Conservation (phyloP, 2,113 vertebrate species). For the Alosa alosa region DNA sequence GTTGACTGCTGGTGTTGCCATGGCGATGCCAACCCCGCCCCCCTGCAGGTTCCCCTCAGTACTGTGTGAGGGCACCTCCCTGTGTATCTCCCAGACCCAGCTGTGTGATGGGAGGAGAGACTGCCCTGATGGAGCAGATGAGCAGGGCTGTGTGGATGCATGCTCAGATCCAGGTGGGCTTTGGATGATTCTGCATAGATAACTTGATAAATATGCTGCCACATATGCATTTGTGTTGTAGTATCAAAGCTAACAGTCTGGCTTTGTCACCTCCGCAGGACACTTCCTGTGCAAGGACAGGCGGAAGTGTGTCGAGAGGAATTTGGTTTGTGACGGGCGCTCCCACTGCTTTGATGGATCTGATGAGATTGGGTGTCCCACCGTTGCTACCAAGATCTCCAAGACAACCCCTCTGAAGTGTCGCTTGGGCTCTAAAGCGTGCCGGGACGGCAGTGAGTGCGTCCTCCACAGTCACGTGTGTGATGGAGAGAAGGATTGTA, state of each 20-base stretch:
- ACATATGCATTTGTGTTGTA: no score
- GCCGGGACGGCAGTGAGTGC: constrained; percentile 69
- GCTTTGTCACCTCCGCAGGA: constrained; percentile 27
- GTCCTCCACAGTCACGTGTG: constrained; percentile 73
- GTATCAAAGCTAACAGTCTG: background rate
- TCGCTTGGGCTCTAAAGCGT: constrained; percentile 58
- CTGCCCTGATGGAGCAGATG: constrained; percentile 82
- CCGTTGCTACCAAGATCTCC: background rate
- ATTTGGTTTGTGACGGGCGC: constrained; percentile 73
- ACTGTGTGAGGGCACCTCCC: background rate
- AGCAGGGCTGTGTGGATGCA: constrained; percentile 63
- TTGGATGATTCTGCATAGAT: background rate
- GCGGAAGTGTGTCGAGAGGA: constrained; percentile 60
- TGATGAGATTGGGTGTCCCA: constrained; percentile 72
- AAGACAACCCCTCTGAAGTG: constrained; percentile 46
- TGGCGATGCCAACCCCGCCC: background rate
- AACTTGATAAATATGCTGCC: background rate
- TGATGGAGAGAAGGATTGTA: constrained; percentile 79
- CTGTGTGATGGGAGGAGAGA: constrained; percentile 79
- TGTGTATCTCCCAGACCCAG: constrained; percentile 59
- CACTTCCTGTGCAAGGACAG: constrained; percentile 73
- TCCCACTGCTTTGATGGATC: constrained; percentile 79
- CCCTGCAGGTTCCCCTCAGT: constrained; percentile 52
- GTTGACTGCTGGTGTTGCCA: background rate
- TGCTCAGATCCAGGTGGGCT: constrained; percentile 59